phyloP scores from a whole-genome alignment of 2,888 invertebrate genomes.

The Clivina fossor region DNA sequence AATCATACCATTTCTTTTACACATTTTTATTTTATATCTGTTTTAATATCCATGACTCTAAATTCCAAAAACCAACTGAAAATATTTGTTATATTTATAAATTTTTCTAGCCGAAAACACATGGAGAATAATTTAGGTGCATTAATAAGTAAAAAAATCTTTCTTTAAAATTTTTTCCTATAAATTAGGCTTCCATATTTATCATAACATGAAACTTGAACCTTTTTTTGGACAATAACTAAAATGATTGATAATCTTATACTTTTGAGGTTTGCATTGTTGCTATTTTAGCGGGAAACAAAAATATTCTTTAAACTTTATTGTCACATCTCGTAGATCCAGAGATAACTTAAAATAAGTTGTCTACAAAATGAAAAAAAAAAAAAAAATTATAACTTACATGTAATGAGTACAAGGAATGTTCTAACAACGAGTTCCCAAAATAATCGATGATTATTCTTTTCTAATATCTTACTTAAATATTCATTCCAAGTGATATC shows the following conservation, averaged over 20 bases:
- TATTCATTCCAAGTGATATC: constrained; percentile 89
- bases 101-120: too few species aligned
- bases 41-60: too few species aligned
- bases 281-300: neutral
- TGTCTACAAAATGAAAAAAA: too few species aligned
- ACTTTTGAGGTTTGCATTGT: neutral
- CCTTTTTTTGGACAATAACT: neutral
- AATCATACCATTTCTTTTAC: neutral
- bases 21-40: too few species aligned
- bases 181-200: too few species aligned
- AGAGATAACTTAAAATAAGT: neutral
- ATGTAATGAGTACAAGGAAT: constrained; percentile 74
- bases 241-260: neutral
- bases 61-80: too few species aligned
- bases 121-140: too few species aligned
- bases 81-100: too few species aligned
- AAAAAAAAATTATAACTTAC: constrained; percentile 62
- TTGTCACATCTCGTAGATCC: neutral
- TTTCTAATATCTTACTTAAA: constrained; percentile 61
- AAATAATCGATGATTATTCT: constrained; percentile 61
- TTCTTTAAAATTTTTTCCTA: too few species aligned
- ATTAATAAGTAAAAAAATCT: too few species aligned
- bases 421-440: constrained; percentile 81
- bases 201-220: neutral
- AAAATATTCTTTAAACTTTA: neutral